phyloP scores from a whole-genome alignment of 2,113 vertebrate genomes.

The Speoplatyrhinus poulsoni region DNA sequence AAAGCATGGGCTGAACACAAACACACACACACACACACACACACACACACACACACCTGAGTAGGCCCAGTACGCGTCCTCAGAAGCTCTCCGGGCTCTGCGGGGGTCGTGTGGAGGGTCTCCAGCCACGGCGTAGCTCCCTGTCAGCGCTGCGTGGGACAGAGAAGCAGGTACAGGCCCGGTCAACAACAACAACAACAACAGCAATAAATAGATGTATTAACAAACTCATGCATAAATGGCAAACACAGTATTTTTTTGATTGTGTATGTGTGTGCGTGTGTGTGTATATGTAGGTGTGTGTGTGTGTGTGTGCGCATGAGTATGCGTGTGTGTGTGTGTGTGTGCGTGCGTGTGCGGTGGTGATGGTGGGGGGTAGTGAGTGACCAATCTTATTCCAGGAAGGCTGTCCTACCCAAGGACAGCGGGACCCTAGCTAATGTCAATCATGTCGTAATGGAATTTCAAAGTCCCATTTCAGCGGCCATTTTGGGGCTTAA shows the following conservation, averaged over 20 bases:
- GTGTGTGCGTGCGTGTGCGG: no score
- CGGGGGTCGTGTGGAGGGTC: constrained; percentile 41
- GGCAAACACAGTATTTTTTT: no score
- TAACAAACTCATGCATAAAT: no score
- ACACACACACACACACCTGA: constrained; percentile 78
- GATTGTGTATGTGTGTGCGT: not conserved
- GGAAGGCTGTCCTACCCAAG: constrained; percentile 12
- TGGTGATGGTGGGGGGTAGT: no score
- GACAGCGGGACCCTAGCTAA: constrained; percentile 32
- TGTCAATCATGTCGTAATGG: constrained; percentile 44
- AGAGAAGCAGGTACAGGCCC: constrained; percentile 36
- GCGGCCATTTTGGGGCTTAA: constrained; percentile 46
- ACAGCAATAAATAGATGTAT: no score
- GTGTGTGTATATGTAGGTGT: not conserved
- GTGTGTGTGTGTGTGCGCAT: not conserved
- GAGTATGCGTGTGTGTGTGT: no score
- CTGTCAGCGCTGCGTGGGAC: constrained; percentile 80
- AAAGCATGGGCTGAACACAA: not conserved
- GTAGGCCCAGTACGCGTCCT: constrained; percentile 95
- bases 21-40: constrained; percentile 15
- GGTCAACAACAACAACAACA: constrained; percentile 40
- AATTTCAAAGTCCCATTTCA: constrained; percentile 41
- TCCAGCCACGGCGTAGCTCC: constrained; percentile 77
- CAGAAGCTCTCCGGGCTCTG: constrained; percentile 79
- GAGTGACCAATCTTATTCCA: no score